Conservation (phyloP, 2,888 invertebrate species). For the Neelides folsomi region DNA sequence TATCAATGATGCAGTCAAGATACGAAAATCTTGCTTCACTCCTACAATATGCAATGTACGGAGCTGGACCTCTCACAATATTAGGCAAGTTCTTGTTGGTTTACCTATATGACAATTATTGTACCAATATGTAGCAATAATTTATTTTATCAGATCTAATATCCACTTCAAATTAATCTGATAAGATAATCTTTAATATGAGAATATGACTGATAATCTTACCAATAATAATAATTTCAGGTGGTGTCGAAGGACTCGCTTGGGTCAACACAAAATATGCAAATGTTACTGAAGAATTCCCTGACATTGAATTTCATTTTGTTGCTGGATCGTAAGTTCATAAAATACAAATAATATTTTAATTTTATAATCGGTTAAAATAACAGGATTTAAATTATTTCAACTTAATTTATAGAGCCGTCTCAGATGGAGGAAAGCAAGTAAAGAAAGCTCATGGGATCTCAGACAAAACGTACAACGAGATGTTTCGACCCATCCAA, state of each 20-base stretch:
- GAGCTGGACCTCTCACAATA: conserved; percentile 73
- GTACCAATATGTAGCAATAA: too few species aligned
- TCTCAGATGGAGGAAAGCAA: conserved; percentile 37
- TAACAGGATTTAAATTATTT: background rate
- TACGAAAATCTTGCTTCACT: conserved; percentile 72
- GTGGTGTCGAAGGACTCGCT: conserved; percentile 75
- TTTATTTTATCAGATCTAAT: too few species aligned
- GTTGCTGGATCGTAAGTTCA: conserved; percentile 55
- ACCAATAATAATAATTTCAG: conserved; percentile 47
- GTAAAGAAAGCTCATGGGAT: conserved; percentile 45
- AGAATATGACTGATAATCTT: too few species aligned
- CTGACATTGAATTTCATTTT: conserved; percentile 85
- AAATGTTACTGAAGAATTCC: conserved; percentile 62
- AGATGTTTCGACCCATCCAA: conserved; percentile 64
- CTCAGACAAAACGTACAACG: conserved; percentile 64
- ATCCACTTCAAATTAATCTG: too few species aligned
- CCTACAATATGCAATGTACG: conserved; percentile 66
- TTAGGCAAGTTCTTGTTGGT: conserved; percentile 1
- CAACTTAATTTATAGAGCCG: conserved; percentile 29
- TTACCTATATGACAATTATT: too few species aligned
- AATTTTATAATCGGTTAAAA: too few species aligned
- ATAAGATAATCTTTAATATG: too few species aligned
- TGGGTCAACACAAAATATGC: conserved; percentile 75
- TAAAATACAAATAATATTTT: conserved; percentile 20
- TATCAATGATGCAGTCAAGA: conserved; percentile 65